Conservation (phyloP, 2,888 invertebrate species). For the Chalcosyrphus nemorum region DNA sequence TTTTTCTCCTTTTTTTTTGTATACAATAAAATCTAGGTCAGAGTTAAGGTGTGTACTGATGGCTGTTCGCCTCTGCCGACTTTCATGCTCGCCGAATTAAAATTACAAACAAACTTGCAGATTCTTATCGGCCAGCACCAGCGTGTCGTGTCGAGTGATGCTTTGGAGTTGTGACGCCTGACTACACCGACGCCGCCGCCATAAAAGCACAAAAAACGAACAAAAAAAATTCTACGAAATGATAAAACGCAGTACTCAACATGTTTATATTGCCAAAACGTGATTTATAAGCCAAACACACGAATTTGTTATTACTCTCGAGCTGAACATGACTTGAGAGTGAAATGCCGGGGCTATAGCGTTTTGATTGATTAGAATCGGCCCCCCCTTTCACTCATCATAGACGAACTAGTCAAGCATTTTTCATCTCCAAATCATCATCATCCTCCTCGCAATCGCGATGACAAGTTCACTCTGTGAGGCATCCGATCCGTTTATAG, state of each 20-base stretch:
- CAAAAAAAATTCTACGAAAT: slow-evolving; percentile 36
- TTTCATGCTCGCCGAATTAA: slow-evolving; percentile 52
- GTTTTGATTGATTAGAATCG: slow-evolving; percentile 56
- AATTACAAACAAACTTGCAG: slow-evolving; percentile 40
- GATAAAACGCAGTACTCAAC: slow-evolving; percentile 28
- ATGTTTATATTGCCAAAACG: slow-evolving; percentile 60
- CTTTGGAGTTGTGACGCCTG: slow-evolving; percentile 27
- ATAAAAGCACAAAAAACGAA: slow-evolving; percentile 28
- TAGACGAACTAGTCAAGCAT: slow-evolving; percentile 23
- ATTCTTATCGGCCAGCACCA: slow-evolving; percentile 46
- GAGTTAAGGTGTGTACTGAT: slow-evolving; percentile 55
- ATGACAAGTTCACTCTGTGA: slow-evolving; percentile 25
- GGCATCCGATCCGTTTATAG: slow-evolving; percentile 15
- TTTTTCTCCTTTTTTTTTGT: slow-evolving; percentile 13
- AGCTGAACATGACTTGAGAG: slow-evolving; percentile 52
- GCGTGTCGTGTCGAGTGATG: background rate
- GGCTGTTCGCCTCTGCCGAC: slow-evolving; percentile 12
- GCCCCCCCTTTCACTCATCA: slow-evolving; percentile 16
- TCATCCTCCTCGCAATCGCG: background rate
- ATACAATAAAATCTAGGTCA: slow-evolving; percentile 52
- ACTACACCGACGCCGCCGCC: background rate
- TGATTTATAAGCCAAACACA: slow-evolving; percentile 53
- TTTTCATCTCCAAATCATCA: slow-evolving; percentile 34
- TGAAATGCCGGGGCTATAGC: slow-evolving; percentile 17
- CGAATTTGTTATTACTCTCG: slow-evolving; percentile 21